Evolutionary conservation across 2,888 invertebrate species (phyloP).

Genomic region (Apamea anceps): DNA sequence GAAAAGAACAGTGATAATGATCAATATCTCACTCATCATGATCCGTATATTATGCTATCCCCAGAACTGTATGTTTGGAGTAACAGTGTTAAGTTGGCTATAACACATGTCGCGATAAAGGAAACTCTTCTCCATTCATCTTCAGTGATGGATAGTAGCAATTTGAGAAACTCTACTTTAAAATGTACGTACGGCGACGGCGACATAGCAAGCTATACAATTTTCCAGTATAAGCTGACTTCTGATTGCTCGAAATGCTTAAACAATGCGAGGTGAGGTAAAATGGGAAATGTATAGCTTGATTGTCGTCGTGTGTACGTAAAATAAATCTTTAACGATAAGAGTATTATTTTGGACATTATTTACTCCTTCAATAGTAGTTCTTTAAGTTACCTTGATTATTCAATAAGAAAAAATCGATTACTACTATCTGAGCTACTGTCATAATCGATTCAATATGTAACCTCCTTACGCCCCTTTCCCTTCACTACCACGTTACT

Average conservation of each 20-base stretch:
- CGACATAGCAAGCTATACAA: too few species aligned
- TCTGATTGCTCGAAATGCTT: too few species aligned
- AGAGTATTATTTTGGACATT: background rate
- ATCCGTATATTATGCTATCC: too few species aligned
- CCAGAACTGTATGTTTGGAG: background rate
- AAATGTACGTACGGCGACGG: background rate
- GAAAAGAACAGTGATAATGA: background rate
- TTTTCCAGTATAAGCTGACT: too few species aligned
- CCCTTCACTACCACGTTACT: constrained; percentile 32
- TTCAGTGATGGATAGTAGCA: background rate
- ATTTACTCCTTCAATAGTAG: too few species aligned
- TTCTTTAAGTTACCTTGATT: background rate
- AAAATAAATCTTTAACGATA: background rate
- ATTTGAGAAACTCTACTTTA: background rate
- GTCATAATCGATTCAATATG: constrained; percentile 20
- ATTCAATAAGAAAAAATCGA: background rate
- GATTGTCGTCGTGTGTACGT: background rate
- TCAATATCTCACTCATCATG: background rate
- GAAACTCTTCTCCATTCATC: background rate
- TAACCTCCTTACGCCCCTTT: background rate
- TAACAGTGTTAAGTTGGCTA: background rate
- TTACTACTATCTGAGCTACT: background rate
- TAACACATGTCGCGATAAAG: background rate
- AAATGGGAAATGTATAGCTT: too few species aligned
- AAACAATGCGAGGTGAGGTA: too few species aligned